Conservation (phyloP, 2,113 vertebrate genomes). For the Proterorhinus semilunaris region DNA sequence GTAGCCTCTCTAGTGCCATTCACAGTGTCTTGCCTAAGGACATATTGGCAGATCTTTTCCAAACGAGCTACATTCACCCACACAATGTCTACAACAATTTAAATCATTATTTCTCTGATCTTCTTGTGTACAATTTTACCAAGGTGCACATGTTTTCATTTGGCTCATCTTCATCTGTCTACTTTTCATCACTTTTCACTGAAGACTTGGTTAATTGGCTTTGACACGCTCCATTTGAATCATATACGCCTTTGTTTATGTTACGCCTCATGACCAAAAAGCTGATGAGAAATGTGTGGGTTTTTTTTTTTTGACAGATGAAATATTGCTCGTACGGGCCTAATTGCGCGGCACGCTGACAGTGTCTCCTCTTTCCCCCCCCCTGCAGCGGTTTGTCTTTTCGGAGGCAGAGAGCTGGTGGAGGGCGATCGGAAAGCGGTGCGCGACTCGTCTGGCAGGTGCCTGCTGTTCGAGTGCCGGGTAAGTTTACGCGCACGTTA, state of each 20-base stretch:
- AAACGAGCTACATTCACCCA: too few species aligned
- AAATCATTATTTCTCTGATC: neutral
- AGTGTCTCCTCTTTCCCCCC: conserved; percentile 18
- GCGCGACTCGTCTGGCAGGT: conserved; percentile 86
- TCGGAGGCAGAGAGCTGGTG: conserved; percentile 87
- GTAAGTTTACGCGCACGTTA: conserved; percentile 74
- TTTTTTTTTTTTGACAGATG: neutral
- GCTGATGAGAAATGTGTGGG: neutral
- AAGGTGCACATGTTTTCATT: neutral
- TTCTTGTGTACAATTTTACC: neutral
- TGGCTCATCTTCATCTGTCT: neutral
- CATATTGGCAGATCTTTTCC: too few species aligned
- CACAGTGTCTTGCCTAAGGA: too few species aligned
- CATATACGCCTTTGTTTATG: neutral
- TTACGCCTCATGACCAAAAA: neutral
- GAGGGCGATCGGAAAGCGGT: conserved; percentile 88
- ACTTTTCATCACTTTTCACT: neutral
- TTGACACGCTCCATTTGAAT: conserved; percentile 32
- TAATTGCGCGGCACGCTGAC: neutral
- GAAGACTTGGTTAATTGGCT: conserved; percentile 39
- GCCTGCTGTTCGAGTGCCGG: conserved; percentile 93
- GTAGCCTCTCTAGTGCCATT: too few species aligned
- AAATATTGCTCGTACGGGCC: neutral
- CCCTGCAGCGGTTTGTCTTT: conserved; percentile 85
- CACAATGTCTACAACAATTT: too few species aligned